Base-by-base conservation (phyloP, 1,140 invertebrate species). In the Pogonognathellus flavescens region DNA sequence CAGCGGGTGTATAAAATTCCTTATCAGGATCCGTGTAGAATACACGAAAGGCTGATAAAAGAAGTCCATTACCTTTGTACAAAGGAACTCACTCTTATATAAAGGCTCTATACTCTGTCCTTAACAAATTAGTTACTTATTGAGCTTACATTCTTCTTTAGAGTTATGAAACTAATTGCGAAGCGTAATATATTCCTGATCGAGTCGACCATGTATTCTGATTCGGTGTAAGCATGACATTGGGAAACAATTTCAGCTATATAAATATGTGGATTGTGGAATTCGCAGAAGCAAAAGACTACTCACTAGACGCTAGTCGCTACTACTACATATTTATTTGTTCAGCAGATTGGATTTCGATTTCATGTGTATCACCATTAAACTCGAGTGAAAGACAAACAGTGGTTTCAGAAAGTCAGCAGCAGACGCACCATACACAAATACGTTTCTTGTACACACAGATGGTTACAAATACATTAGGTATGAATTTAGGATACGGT, bases 51-150 rank as follows among this genome's bases (percentile, higher is more conserved):
- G 70, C 41, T 49, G 70, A 76, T 76, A 76, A 76, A 76, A 76
- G 70, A 76, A 76, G 31, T 76, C 70, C 70, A 76, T 76, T 76
- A 76, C 70, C 31, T 76, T n/a, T 18, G 41, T n/a, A 62, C 70
- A 76, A 76, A 49, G 41, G 8, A 76, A 31, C 14, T 72, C 66
- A 16, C 9, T 76, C 41, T 1, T 18, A 9, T 49, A n/a, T 4
- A 49, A 76, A 76, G 49, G 70, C 70, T 49, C 41, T 3, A 16
- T 50, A 76, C 31, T 76, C 31, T 25, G 41, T 76, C 31, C 31
- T 76, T 49, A 49, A 14, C 70, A 76, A 76, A 76, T 76, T 76
- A 76, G 41, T 31, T 14, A 76, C 49, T 76, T 76, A 41, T 41
- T 41, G 53, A 57, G 53, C 53, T 57, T n/a, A 9, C 53, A n/a